Base-by-base conservation (phyloP, 2,888 invertebrate species). In the Agrochola lychnidis region DNA sequence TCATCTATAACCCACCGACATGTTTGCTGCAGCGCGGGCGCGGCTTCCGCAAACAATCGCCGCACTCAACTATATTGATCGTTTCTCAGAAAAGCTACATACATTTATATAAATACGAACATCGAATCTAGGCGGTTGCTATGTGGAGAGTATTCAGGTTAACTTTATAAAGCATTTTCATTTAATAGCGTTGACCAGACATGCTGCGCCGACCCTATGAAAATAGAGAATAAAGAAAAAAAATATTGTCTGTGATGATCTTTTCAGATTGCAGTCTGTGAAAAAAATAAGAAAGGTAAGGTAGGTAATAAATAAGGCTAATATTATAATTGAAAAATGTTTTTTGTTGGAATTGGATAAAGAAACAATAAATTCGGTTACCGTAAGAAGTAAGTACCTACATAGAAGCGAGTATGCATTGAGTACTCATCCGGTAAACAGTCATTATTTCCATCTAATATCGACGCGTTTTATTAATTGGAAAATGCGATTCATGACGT, bases 11-110 rank as follows among this genome's bases (percentile, higher is more conserved):
- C 16, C 1, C 9, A 45, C 61, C 51, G 68, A 71, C 51, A 63
- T 51, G 36, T 36, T 53, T 6, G 45, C 45, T 14, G 56, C 48
- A 1, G 61, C 62, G 62, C 67, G 59, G 22, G 67, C 61, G 45
- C 36, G 30, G 82, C 70, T 82, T 82, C 78, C 82, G 83, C 86
- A 73, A 82, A 82, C 83, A 86, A 77, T 86, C 14, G 30, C 56
- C n/a, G n/a, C 51, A 12, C 51, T 30, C 64, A 45, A 48, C 36
- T 48, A 48, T 85, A 64, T 70, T 70, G 70, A 45, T 68, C 68
- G 76, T 82, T 82, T 56, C 76, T 4, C 61, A 40, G 59, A 57
- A 81, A 14, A 1, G 40, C 16, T 56, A n/a, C 42, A 53, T 36
- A 25, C 56, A 48, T 16, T 48, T 51, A 61, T n/a, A 79, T 70